phyloP scores from a whole-genome alignment of 2,113 vertebrate species.

The Dicrurus megarhynchus region DNA sequence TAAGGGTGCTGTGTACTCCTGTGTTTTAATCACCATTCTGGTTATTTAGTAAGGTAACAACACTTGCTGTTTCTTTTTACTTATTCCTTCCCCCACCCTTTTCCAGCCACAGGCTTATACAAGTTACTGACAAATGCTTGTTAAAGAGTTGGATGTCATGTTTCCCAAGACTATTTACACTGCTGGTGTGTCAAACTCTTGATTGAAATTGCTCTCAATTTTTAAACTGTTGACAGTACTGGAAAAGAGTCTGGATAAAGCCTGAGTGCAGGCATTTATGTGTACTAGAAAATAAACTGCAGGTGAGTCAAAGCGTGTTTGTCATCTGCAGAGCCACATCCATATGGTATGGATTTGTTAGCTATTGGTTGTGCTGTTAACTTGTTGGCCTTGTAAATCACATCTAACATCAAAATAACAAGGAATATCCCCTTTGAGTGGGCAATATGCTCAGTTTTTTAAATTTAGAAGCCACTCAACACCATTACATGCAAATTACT shows the following conservation, averaged over 20 bases:
- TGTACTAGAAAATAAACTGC: not conserved
- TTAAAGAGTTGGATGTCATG: not conserved
- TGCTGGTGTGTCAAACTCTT: not conserved
- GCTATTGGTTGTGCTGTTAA: not conserved
- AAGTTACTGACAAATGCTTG: not conserved
- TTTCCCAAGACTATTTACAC: not conserved
- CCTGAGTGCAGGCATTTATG: not conserved
- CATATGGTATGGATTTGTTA: not conserved
- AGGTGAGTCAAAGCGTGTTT: not conserved
- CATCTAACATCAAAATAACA: not conserved
- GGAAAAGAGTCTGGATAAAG: not conserved
- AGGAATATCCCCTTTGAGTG: not conserved
- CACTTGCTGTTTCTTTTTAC: not conserved
- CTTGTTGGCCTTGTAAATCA: not conserved
- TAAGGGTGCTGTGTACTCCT: not conserved
- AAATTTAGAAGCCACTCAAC: not conserved
- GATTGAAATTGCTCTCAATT: not conserved
- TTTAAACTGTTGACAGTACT: not conserved
- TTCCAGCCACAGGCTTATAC: not conserved
- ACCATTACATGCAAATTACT: not conserved
- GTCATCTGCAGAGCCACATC: not conserved
- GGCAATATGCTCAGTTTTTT: not conserved
- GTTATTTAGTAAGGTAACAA: not conserved
- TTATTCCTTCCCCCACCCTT: rapidly evolving
- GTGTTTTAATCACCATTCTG: not conserved